Base-by-base conservation (phyloP, 2,797 vertebrate genomes). In the Diplodus puntazzo region DNA sequence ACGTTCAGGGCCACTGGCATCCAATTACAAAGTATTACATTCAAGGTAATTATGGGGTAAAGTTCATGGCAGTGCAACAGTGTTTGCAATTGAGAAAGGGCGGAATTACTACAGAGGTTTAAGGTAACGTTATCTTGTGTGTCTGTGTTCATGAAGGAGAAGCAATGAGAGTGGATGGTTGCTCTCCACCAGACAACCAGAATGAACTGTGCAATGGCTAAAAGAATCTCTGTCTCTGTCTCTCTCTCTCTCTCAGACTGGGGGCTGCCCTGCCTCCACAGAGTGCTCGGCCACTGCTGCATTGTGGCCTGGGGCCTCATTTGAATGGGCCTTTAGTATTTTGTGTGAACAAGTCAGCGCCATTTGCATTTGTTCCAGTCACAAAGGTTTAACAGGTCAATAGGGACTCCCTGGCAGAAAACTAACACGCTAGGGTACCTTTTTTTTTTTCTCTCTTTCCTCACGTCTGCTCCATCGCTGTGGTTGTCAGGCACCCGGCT, bases 311-410 rank as follows among this genome's bases (percentile, higher is more conserved):
- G 88, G 95, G 95, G 93, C 92, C 96, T 97, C 93, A 96, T 96
- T 96, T 97, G 95, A 97, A 97, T 96, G 95, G 94, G 87, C 95
- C 95, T 95, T 97, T 95, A 96, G 95, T 96, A 96, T 96, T 96
- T 96, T 96, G 95, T 96, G 95, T 94, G 97, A 96, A 96, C 96
- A 96, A 97, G 96, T 97, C 96, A 95, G 96, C 94, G 95, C 95
- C 94, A 98, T 98, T 97, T 97, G 96, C 97, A 97, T 97, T 97
- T 97, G 95, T 97, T 97, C 96, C 97, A 97, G 97, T 97, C 97
- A 96, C 95, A 96, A 96, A 96, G 96, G 96, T 96, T 97, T 97
- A 97, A 93, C 96, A 97, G 97, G 97, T 97, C 96, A 97, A 96
- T 95, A 95, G 96, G 96, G 95, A 95, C 95, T 95, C 95, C 94